These are phyloP conservation scores for Spilosoma lubricipeda DNA, from an alignment of 2,888 invertebrate species.

Conservation along the genomic window DNA sequence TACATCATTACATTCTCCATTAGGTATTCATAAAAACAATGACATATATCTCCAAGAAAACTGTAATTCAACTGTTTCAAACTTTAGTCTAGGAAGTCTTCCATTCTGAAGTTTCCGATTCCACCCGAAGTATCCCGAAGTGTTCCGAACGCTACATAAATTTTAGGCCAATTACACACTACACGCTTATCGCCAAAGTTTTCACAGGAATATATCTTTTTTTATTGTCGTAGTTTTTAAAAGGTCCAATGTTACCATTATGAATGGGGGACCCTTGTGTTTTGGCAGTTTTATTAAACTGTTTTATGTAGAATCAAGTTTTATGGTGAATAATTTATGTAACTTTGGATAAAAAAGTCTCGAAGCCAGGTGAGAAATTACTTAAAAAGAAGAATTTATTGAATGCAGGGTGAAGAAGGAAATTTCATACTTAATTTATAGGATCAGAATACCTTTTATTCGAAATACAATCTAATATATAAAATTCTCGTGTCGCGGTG, in stretches of 20 bases:
- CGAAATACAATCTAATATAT: background rate
- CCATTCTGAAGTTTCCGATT: slow-evolving; percentile 48
- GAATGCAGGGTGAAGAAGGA: background rate
- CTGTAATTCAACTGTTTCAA: slow-evolving; percentile 37
- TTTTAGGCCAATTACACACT: slow-evolving; percentile 72
- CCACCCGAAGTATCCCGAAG: slow-evolving; percentile 56
- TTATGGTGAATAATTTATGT: slow-evolving; percentile 13
- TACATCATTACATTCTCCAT: background rate
- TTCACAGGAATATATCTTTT: slow-evolving; percentile 70
- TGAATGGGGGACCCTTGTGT: slow-evolving; percentile 48
- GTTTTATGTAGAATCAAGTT: slow-evolving; percentile 19
- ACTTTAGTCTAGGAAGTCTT: slow-evolving; percentile 34
- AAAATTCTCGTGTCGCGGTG: too few relatives aligned
- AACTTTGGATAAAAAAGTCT: background rate
- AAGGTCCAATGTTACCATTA: slow-evolving; percentile 71
- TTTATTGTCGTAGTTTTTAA: slow-evolving; percentile 78
- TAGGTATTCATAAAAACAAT: slow-evolving; percentile 25
- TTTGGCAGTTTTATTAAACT: slow-evolving; percentile 46
- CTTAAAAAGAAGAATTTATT: background rate
- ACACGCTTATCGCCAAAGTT: slow-evolving; percentile 70
- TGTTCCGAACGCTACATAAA: slow-evolving; percentile 63
- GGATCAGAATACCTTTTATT: background rate
- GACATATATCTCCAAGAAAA: slow-evolving; percentile 36
- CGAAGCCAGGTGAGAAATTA: background rate
- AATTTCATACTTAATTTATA: background rate